Evolutionary conservation across 1,140 invertebrate species (phyloP), one percentile per base, ranked within the genome.

Genomic region (Zaprionus capensis): DNA sequence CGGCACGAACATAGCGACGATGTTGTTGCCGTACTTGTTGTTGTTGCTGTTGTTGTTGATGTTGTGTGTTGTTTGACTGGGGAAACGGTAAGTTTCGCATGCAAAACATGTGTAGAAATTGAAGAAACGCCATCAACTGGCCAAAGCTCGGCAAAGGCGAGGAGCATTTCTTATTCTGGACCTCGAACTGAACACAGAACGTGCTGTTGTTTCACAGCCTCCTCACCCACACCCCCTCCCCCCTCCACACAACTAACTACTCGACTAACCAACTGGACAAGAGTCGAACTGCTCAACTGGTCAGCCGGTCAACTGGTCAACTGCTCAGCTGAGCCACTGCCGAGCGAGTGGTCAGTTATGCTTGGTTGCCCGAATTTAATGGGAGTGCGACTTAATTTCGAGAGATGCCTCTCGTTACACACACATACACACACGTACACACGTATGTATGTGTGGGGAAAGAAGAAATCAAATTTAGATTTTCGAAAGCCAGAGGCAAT

Each of bases 51-150:
- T 63, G 41, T 49, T 73, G 64, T 53, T 61, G 38, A 51, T 64
- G 38, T 61, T 49, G 65, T 78, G 62, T 78, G 28, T 82, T 82
- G 80, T 76, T 76, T 62, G 70, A 44, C 44, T 73, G 56, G 55
- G 64, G 56, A 28, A 59, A 59, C 69, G 79, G 49, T 71, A 56
- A 81, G 82, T 86, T 85, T 85, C 55, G 76, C 82, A 85, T 85
- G 82, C 82, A 85, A 85, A 85, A 86, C 82, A 85, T 86, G 82
- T 85, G 82, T 85, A 79, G 73, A 85, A 46, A 85, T 76, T 86
- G 82, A 85, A 75, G 74, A 70, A 70, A 70, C 58, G 55, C 69
- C 63, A 84, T 81, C 78, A 76, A 77, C 82, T 71, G 61, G 58
- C 59, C 61, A 36, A 58, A 58, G 56, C 56, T 56, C 3, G 5